Percentiles rank a stretch among this genome's conserved stretches.
phyloP scores from a whole-genome alignment of 2,888 invertebrate genomes.

The Cephalotes varians region DNA sequence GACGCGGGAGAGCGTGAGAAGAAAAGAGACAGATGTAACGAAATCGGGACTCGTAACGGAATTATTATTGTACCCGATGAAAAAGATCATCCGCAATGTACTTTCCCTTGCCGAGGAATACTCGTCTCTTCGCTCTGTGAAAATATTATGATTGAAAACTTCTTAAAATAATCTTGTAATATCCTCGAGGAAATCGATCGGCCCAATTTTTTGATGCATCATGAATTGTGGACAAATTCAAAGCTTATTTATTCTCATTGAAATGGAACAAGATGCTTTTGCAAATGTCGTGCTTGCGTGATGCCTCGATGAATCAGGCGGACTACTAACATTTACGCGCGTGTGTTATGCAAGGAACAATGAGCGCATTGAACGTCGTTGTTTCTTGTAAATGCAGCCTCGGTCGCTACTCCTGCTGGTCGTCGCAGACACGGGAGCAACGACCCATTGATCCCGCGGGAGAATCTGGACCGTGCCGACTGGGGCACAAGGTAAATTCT shows the following conservation, averaged over 20 bases:
- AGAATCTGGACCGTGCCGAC: slow-evolving; percentile 57
- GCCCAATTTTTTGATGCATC: neutral
- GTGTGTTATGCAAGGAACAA: slow-evolving; percentile 25
- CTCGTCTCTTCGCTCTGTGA: neutral
- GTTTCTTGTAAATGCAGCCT: slow-evolving; percentile 32
- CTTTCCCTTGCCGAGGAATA: slow-evolving; percentile 25
- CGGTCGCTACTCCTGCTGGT: slow-evolving; percentile 32
- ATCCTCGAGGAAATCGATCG: neutral
- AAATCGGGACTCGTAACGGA: slow-evolving; percentile 35
- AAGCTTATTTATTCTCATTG: neutral
- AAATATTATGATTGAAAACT: neutral
- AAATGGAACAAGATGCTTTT: neutral
- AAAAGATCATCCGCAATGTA: slow-evolving; percentile 12
- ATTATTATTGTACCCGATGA: slow-evolving; percentile 30
- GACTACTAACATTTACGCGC: neutral
- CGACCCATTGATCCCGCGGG: slow-evolving; percentile 73
- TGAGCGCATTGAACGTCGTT: slow-evolving; percentile 25
- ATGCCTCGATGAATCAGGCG: neutral
- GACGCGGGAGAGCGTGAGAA: slow-evolving; percentile 4
- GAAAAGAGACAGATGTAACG: slow-evolving; percentile 26
- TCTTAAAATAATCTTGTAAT: neutral
- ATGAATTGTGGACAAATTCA: neutral
- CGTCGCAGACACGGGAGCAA: slow-evolving; percentile 63
- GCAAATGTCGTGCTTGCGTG: neutral
- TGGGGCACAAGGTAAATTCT: slow-evolving; percentile 55